Evolutionary conservation across 2,113 vertebrate species (phyloP).

Genomic region (Numenius arquata): DNA sequence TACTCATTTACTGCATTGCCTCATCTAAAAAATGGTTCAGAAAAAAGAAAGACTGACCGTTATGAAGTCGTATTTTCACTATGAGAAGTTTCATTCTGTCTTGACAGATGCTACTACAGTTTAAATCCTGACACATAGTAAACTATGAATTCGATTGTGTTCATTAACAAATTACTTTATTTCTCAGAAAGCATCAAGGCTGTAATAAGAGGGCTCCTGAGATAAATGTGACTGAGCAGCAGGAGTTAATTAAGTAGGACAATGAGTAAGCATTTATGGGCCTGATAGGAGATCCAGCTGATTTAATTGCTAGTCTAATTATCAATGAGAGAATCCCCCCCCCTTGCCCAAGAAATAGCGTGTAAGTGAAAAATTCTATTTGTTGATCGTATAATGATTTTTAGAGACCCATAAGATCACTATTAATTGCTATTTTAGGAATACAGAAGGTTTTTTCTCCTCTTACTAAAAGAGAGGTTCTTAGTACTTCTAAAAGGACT

Average conservation of each 20-base stretch:
- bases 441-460: neutral
- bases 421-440: slow-evolving; percentile 7
- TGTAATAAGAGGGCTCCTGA: neutral
- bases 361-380: neutral
- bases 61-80: neutral
- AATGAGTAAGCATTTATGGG: slow-evolving; percentile 48
- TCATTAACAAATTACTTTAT: neutral
- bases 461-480: neutral
- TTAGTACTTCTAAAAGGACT: neutral
- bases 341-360: neutral
- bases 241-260: slow-evolving; percentile 42
- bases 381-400: neutral
- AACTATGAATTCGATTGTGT: neutral
- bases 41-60: neutral
- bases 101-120: neutral
- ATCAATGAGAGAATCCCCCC: slow-evolving; percentile 34
- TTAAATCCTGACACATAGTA: neutral
- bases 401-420: neutral
- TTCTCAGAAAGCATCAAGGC: neutral
- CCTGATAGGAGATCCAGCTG: neutral
- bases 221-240: slow-evolving; percentile 3
- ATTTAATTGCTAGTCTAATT: slow-evolving; percentile 25
- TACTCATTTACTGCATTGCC: neutral
- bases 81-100: neutral
- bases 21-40: neutral